Evolutionary conservation across 2,888 invertebrate genomes (phyloP), one percentile per base, ranked within the genome.

Genomic region (Beris morrisii): DNA sequence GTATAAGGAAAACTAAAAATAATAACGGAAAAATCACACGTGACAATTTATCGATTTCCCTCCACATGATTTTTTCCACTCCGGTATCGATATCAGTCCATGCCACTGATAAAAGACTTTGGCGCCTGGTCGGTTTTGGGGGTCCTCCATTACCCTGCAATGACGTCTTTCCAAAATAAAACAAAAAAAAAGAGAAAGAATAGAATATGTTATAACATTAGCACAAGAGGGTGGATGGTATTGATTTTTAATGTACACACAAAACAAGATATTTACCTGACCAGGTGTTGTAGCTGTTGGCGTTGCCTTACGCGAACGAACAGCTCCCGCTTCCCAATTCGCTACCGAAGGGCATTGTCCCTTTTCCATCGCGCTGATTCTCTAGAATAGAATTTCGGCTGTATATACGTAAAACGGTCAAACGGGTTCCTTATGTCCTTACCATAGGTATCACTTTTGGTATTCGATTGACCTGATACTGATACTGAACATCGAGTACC

Each of bases 1-100:
- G 82, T 0, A 88, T 83, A 63, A 89, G 86, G 77, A 92, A 92
- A 15, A 91, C 83, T 15, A 90, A 84, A 79, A 92, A 93, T n/a
- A 91, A 77, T 13, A 87, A 86, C 6, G 92, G 92, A 77, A 92
- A 92, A 5, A 90, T 86, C 57, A 89, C 85, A 59, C 91, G 84
- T 4, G 91, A 91, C 4, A 89, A 83, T 74, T 87, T 86, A 79
- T 92, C 92, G 69, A 92, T 90, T 82, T 90, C 88, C 64, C 88
- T 84, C 86, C 91, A 92, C 72, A 89, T 83, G n/a, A 90, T 86
- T 73, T 88, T 86, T 72, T 88, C 88, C 74, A 88, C 86, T 3
- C 89, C 89, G 0, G 87, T 86, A 72, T 88, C 86, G 70, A 84
- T 85, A 73, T 87, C 87, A 67, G 86, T 78, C 87, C 87, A 87